Evolutionary conservation across 2,113 vertebrate genomes (phyloP), one percentile per base, ranked within the genome.

Genomic region (Peucedramus taeniatus): DNA sequence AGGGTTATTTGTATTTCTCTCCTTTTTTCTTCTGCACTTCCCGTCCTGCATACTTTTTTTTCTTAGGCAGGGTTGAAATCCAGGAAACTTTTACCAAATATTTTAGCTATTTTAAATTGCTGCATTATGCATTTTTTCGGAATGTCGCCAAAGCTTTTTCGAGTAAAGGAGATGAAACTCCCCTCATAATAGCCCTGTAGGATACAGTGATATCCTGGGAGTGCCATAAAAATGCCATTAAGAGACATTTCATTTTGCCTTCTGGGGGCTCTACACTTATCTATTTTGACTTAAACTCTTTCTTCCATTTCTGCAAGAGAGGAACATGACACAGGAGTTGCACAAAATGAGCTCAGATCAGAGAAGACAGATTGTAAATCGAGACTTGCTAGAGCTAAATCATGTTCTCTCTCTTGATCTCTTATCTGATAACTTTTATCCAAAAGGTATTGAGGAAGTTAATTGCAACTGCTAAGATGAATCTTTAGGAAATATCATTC

Each of bases 101-200:
- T 93, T 94, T 92, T 57, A 93, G 60, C 30, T 83, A 15, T 68
- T 86, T 96, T 74, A 45, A 94, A 90, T 70, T 53, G 56, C 63
- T 91, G 71, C 51, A 64, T 95, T 91, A 90, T 96, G 57, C 71
- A 80, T 90, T 94, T 96, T 91, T 91, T 60, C 14, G 7, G 83
- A 89, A 75, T 72, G 87, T 74, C 84, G 92, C 90, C 82, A 86
- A 71, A 71, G 64, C 39, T 86, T 95, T 87, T 89, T 54, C 0
- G 0, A 75, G 92, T 60, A 88, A 88, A 94, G 87, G 59, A 93
- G 91, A 96, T 95, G 61, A 96, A 96, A 95, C 90, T 94, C 63
- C 40, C 47, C 28, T 92, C 26, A 35, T 49, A 78, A 90, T 61
- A 75, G 26, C 71, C 82, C 39, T 85, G n/a, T 78, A 84, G 79